Percentiles rank a stretch among this genome's conserved stretches.
phyloP scores from a whole-genome alignment of 2,797 vertebrate genomes.

The Hemitrygon akajei region DNA sequence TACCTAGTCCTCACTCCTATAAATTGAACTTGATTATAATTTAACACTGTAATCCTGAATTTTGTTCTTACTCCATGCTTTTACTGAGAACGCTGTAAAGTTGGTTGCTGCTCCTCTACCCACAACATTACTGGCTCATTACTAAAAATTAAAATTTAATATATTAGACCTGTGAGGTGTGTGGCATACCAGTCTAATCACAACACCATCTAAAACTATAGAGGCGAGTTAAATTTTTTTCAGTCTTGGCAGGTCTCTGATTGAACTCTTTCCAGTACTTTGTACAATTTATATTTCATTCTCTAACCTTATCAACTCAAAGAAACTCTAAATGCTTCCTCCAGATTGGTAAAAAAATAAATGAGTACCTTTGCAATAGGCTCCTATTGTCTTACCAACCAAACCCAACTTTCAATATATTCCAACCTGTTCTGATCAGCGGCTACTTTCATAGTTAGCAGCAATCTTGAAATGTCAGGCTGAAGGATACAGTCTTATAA shows the following conservation, averaged over 20 bases:
- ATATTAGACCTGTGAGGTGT: not conserved
- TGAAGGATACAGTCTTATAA: not conserved
- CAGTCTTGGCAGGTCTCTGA: not conserved
- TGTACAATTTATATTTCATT: not conserved
- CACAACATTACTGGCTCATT: not conserved
- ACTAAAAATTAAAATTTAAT: not conserved
- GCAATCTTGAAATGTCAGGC: not conserved
- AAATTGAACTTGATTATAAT: not conserved
- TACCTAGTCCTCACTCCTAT: not conserved
- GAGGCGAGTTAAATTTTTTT: not conserved
- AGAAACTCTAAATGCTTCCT: not conserved
- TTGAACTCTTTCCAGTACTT: not conserved
- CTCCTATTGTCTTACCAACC: not conserved
- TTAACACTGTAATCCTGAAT: not conserved
- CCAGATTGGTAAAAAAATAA: constrained; percentile 19
- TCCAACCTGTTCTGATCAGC: not conserved
- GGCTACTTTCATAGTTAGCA: constrained; percentile 9
- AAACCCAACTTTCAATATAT: not conserved
- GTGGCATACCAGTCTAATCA: not conserved
- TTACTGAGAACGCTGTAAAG: not conserved
- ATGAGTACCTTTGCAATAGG: not conserved
- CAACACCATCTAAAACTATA: not conserved
- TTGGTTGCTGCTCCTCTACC: not conserved
- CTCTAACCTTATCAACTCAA: not conserved
- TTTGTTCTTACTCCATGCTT: not conserved